Percentiles rank a stretch among this genome's conserved stretches.
These are phyloP conservation scores for Nephrotoma appendiculata DNA, from an alignment of 2,888 invertebrate genomes.

Conservation along the genomic window DNA sequence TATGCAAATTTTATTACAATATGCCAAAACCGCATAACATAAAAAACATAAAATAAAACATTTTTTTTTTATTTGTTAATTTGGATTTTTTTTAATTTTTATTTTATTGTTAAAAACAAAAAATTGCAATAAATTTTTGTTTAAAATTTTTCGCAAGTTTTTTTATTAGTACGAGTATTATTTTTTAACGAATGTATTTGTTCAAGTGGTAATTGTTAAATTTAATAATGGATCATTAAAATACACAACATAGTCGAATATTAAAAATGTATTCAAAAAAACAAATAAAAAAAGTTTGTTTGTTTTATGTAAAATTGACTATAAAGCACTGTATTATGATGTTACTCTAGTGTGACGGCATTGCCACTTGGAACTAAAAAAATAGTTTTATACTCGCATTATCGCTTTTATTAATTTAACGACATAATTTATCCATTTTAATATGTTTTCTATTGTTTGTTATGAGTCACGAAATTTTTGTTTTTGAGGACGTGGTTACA, in stretches of 20 bases:
- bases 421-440: neutral
- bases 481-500: neutral
- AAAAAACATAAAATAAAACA: neutral
- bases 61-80: neutral
- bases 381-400: neutral
- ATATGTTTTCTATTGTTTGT: neutral
- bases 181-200: neutral
- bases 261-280: neutral
- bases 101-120: neutral
- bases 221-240: neutral
- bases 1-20: neutral
- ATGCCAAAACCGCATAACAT: neutral
- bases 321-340: neutral
- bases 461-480: neutral
- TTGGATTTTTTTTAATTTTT: neutral
- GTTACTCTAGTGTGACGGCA: neutral
- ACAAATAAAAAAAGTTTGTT: neutral
- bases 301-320: neutral
- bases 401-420: neutral
- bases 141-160: neutral
- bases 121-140: neutral
- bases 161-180: neutral
- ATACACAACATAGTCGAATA: neutral
- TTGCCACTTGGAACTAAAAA: neutral
- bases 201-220: neutral